Base-by-base conservation (phyloP, 2,113 vertebrate species). In the Alligator sinensis region DNA sequence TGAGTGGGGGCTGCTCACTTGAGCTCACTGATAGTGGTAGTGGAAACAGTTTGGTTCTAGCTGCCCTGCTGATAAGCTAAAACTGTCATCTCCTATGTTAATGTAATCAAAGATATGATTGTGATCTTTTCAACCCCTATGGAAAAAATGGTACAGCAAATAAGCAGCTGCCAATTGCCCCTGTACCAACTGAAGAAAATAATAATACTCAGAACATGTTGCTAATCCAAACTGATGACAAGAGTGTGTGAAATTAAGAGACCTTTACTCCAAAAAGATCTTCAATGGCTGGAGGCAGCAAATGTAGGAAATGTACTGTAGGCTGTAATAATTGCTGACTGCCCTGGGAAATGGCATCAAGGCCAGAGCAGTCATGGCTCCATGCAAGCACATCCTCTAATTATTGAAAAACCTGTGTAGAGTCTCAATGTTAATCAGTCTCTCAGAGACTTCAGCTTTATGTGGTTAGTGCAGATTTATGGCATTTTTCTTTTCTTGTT, bases 391-490 rank as follows among this genome's bases (percentile, higher is more conserved):
- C 94, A 98, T 98, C 97, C 97, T 98, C 96, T 99, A 99, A 99
- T 99, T 99, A 99, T 96, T 97, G 98, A 97, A 98, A 98, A 98
- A 98, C 97, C 98, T 96, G 98, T 96, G 97, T 97, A 94, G 97
- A 98, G 97, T 96, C 98, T 98, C 97, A 97, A 98, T 99, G 99
- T 99, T 99, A 99, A 99, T 99, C 99, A 99, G 99, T 99, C 99
- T 99, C 99, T 98, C 95, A 97, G 99, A 99, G 99, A 99, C 98
- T 98, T 98, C 95, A 95, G 97, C 96, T 98, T 98, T 98, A 98
- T 98, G 98, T 98, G 98, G 97, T 99, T 99, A 98, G 98, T 98
- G 97, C 97, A 97, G 98, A 99, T 99, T 99, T 99, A 98, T 97
- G 97, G 98, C 98, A 98, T 97, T 98, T 98, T 98, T 97, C 97